Percentiles rank a stretch among this genome's conserved stretches.
These are phyloP conservation scores for Acanthopleura granulata DNA, from an alignment of 2,888 invertebrate species.

Conservation along the genomic window DNA sequence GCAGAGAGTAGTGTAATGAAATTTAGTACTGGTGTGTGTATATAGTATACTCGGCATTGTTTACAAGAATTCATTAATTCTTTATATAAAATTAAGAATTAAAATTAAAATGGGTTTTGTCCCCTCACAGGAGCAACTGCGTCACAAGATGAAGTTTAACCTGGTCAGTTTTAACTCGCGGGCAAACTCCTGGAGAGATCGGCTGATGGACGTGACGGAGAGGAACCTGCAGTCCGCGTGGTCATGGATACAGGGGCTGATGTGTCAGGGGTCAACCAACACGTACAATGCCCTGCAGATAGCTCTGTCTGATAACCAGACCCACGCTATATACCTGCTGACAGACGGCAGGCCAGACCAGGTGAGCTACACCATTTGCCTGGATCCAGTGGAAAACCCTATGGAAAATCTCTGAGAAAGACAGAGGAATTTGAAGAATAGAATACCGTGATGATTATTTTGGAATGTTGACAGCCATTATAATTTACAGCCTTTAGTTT, in stretches of 20 bases:
- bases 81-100: no score
- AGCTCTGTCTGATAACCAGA: slow-evolving; percentile 64
- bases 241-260: slow-evolving; percentile 61
- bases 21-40: no score
- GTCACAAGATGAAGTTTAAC: slow-evolving; percentile 69
- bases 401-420: no score
- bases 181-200: slow-evolving; percentile 63
- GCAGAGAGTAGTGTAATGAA: no score
- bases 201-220: slow-evolving; percentile 66
- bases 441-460: no score
- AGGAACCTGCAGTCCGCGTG: slow-evolving; percentile 62
- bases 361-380: slow-evolving; percentile 40
- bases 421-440: no score
- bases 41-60: no score
- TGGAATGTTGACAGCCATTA: no score
- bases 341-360: slow-evolving; percentile 70
- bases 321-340: slow-evolving; percentile 68
- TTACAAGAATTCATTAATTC: no score
- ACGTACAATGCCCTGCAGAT: slow-evolving; percentile 66
- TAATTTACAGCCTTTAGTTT: no score
- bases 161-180: slow-evolving; percentile 65
- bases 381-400: no score
- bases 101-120: no score
- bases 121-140: slow-evolving; percentile 69
- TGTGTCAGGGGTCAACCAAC: slow-evolving; percentile 68